A percentile compares a stretch with the other conserved stretches of the same genome.
phyloP scores from a whole-genome alignment of 2,797 vertebrate genomes.

The Phoebastria nigripes region DNA sequence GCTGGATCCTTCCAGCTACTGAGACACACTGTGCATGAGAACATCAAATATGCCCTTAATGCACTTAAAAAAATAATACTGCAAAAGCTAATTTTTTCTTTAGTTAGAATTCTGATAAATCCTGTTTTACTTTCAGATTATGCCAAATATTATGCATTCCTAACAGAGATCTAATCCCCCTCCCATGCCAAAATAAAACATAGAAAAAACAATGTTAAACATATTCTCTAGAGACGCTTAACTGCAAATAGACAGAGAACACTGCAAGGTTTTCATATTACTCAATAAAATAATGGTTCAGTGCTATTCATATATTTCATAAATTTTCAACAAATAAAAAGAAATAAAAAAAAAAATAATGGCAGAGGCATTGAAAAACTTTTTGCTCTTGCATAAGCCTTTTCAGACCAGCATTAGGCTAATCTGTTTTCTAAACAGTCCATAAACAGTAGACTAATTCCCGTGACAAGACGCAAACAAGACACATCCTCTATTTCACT shows the following conservation, averaged over 20 bases:
- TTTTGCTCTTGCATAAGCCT: neutral
- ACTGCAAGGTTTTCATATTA: neutral
- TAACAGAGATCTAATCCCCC: neutral
- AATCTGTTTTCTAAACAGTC: neutral
- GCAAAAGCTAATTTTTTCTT: neutral
- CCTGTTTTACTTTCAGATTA: neutral
- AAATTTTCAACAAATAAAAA: neutral
- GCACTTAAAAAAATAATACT: neutral
- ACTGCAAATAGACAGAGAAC: neutral
- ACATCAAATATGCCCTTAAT: neutral
- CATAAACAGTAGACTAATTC: neutral
- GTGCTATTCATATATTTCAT: neutral
- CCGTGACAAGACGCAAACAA: neutral
- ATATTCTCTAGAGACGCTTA: neutral
- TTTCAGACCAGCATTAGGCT: neutral
- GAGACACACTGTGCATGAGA: neutral
- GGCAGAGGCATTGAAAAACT: neutral
- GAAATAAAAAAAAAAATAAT: neutral
- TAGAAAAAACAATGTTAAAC: neutral
- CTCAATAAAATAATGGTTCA: neutral
- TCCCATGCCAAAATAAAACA: constrained; percentile 9
- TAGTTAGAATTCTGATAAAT: neutral
- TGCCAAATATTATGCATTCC: constrained; percentile 4
- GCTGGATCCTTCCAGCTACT: neutral
- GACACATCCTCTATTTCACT: neutral